These are phyloP conservation scores for Spea bombifrons DNA, from an alignment of 2,113 vertebrate species.

Conservation along the genomic window DNA sequence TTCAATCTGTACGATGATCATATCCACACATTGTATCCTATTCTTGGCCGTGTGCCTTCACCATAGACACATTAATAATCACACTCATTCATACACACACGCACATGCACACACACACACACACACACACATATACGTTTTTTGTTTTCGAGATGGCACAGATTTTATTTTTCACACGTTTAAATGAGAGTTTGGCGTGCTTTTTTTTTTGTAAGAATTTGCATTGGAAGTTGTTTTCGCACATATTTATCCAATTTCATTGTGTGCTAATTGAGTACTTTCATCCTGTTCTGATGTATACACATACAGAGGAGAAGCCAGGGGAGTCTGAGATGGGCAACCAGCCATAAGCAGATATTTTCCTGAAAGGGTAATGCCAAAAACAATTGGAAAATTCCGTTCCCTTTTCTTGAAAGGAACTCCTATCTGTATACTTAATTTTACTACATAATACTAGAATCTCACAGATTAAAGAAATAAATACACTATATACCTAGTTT, in stretches of 20 bases:
- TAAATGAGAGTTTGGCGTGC: neutral
- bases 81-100: neutral
- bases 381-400: no score
- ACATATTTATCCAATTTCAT: neutral
- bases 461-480: no score
- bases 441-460: no score
- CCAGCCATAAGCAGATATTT: neutral
- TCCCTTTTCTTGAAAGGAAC: no score
- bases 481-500: no score
- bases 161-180: neutral
- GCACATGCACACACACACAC: neutral
- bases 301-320: neutral
- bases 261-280: neutral
- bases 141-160: neutral
- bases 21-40: slow-evolving; percentile 15
- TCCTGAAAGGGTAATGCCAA: no score
- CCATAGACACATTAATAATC: no score
- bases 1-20: slow-evolving; percentile 18
- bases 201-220: neutral
- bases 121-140: neutral
- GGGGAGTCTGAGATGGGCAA: neutral
- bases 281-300: neutral
- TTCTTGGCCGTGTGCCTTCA: slow-evolving; percentile 22
- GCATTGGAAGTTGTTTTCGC: neutral
- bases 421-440: no score